Base-by-base conservation (phyloP, 1,140 invertebrate genomes). In the Phortica variegata region DNA sequence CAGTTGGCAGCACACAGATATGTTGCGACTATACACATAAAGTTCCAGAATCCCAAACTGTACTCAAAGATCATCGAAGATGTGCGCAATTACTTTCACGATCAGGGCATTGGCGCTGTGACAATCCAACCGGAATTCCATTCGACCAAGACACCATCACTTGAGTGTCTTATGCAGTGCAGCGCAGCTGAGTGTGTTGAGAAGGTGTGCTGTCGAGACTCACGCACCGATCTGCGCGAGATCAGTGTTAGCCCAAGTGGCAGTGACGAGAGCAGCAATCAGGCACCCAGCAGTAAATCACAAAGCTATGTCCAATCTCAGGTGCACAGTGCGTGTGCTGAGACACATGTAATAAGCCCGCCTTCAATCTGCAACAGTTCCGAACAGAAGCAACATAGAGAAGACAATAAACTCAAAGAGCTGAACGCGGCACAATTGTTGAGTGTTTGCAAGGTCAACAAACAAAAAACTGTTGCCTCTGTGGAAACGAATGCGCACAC, bases 121-220 rank as follows among this genome's bases (percentile, higher is more conserved):
- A 90, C 88, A 2, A 84, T 90, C 58, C 88, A 91, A 60, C 88
- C 88, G 1, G 88, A 91, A 78, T 90, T 91, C 68, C 77, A 79
- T 50, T 38, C 52, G 5, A 63, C 63, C 18, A 47, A 76, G 51
- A 58, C 62, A 1, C 49, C 69, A 0, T 73, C 70, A 0, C 29
- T 73, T 23, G 70, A 73, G 21, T 73, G 70, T 26, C 56, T 73
- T 10, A 61, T 73, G 58, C 70, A 73, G 17, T 73, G 70, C 29
- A 58, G 60, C 39, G 56, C 65, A 2, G 44, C 43, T 3, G 70
- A 73, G 8, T 73, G 70, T 50, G 40, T 60, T 5, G 70, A 73
- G 13, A 73, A 73, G 33, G 65, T 73, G n/a, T 73, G 70, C 31
- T 73, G 70, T 40, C 52, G 61, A 5, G 70, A 73, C 21, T 73